Evolutionary conservation across 2,113 vertebrate genomes (phyloP).

Genomic region (Cettia cetti): DNA sequence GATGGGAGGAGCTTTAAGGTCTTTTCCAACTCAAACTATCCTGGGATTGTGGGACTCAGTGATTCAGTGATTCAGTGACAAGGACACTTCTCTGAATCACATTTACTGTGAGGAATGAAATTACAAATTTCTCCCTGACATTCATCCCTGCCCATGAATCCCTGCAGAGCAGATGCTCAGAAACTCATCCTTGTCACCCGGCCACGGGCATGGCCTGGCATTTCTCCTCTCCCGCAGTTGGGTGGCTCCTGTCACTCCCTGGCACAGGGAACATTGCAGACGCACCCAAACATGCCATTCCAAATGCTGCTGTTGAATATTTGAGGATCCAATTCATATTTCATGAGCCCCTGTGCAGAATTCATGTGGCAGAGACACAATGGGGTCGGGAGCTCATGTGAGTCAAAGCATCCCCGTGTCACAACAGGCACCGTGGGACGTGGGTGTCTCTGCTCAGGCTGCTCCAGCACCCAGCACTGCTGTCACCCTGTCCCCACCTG

Average conservation of each 20-base stretch:
- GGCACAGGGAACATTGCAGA: not conserved
- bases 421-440: fast-evolving
- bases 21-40: not conserved
- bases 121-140: not conserved
- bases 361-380: slow-evolving; percentile 14
- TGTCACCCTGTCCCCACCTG: not conserved
- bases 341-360: not conserved
- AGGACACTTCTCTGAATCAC: not conserved
- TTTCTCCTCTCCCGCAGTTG: not conserved
- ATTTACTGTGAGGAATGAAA: not conserved
- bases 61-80: not conserved
- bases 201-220: not conserved
- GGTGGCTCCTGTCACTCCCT: not conserved
- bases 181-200: not conserved
- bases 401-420: fast-evolving
- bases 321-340: slow-evolving; percentile 31
- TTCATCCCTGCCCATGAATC: not conserved
- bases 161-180: not conserved
- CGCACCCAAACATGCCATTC: not conserved
- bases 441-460: not conserved
- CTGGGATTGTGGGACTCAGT: not conserved
- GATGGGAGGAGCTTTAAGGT: not conserved
- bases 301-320: not conserved
- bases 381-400: slow-evolving; percentile 11
- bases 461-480: not conserved